Base-by-base conservation (phyloP, 2,888 invertebrate species). In the Apamea epomidion region DNA sequence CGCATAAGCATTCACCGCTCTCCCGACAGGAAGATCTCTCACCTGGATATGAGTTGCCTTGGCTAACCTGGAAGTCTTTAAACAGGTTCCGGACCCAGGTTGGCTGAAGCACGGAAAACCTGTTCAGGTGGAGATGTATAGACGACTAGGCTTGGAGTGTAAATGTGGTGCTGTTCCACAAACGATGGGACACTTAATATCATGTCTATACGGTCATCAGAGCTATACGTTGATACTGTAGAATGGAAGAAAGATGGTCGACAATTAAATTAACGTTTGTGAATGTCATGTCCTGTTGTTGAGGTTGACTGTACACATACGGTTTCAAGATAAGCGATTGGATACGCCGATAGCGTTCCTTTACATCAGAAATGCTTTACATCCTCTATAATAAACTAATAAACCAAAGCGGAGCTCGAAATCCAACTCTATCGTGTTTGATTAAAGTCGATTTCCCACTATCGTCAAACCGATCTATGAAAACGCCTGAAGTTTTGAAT, bases 271-370 rank as follows among this genome's bases (percentile, higher is more conserved):
- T 0, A 54, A 37, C 6, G n/a, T 18, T 37, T 51, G 8, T 48
- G 8, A 4, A 32, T 21, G 29, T 8, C 1, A 62, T 16, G 10
- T 7, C 10, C 37, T n/a, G 1, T 54, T 37, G 37, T 18, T 37
- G n/a, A 72, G 12, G 37, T 18, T 12, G 18, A 58, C n/a, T 72
- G 37, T 72, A 72, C 37, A 37, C 18, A 58, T 29, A 14, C 54
- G 10, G 64, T 69, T 65, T 64, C n/a, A 14, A 65, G 86, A 87
- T 87, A 87, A 88, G 79, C 82, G 78, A 87, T 87, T 87, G 10
- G 82, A 45, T 45, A 85, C 82, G 86, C 76, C 65, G 88, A 88
- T 87, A 88, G 7, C 67, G 51, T 77, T 68, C 29, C 62, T 77
- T 77, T 54, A 76, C 60, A 82, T 78, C 67, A 72, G 58, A 74